Conservation (phyloP, 2,797 vertebrate species). For the Alauda arvensis region DNA sequence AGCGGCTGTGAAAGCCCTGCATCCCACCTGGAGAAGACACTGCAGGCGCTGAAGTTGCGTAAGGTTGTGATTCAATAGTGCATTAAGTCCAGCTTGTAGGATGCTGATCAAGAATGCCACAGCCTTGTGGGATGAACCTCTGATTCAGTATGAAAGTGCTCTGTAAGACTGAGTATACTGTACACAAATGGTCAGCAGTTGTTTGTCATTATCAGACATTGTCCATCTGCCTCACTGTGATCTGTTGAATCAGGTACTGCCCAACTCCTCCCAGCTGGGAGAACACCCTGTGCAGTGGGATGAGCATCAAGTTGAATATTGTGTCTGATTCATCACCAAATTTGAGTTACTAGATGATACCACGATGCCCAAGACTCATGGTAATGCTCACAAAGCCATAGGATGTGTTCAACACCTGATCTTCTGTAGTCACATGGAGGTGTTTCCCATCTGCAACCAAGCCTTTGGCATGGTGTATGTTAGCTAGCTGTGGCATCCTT, state of each 20-base stretch:
- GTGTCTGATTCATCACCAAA: neutral
- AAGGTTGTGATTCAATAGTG: neutral
- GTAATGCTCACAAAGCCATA: rapidly evolving
- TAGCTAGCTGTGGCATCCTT: neutral
- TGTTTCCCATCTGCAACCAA: neutral
- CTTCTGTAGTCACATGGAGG: neutral
- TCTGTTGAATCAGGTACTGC: neutral
- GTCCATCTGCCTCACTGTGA: neutral
- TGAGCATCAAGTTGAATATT: neutral
- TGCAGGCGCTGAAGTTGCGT: neutral
- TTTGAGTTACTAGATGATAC: neutral
- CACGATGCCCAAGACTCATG: rapidly evolving
- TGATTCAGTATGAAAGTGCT: neutral
- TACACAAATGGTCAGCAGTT: neutral
- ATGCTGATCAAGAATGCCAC: neutral
- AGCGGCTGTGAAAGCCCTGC: neutral
- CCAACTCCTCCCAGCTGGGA: neutral
- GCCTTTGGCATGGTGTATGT: neutral
- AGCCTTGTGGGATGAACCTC: neutral
- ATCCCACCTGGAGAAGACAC: neutral
- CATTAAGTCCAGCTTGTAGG: neutral
- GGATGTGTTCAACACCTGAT: neutral
- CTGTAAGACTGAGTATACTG: neutral
- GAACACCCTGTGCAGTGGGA: neutral
- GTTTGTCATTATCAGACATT: neutral